Conservation (phyloP, 92 coral and sea anemone species). For the Epizoanthus fatuus region DNA sequence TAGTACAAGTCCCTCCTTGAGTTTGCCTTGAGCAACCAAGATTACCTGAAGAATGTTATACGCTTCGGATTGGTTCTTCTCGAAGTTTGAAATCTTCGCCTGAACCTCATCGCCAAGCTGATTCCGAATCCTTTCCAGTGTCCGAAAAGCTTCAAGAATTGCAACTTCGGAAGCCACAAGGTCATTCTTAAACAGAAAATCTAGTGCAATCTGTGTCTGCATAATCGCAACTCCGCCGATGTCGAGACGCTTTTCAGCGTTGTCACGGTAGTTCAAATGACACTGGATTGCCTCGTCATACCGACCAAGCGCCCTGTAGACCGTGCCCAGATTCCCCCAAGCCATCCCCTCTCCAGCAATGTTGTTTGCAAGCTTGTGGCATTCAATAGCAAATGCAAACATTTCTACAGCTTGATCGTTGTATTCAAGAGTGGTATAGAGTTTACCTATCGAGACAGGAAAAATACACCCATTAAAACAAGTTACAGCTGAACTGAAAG, state of each 20-base stretch:
- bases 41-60: constrained; percentile 67
- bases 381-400: constrained; percentile 56
- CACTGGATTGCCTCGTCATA: constrained; percentile 65
- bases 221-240: constrained; percentile 78
- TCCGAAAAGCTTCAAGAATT: constrained; percentile 55
- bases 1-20: constrained; percentile 68
- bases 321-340: constrained; percentile 79
- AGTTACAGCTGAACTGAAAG: background rate
- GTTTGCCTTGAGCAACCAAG: constrained; percentile 58
- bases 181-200: constrained; percentile 59
- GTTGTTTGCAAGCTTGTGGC: constrained; percentile 48
- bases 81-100: constrained; percentile 76
- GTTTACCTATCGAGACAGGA: constrained; percentile 27
- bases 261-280: constrained; percentile 65
- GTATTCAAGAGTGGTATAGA: constrained; percentile 61
- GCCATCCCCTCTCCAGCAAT: constrained; percentile 83
- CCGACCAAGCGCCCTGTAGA: constrained; percentile 60
- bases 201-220: constrained; percentile 73
- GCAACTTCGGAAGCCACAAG: constrained; percentile 57
- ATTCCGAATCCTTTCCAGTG: constrained; percentile 66
- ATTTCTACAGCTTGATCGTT: constrained; percentile 52
- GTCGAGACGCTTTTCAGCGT: constrained; percentile 72
- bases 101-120: constrained; percentile 77
- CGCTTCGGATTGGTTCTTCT: constrained; percentile 75
- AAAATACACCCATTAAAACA: background rate